Evolutionary conservation across 2,888 invertebrate species (phyloP).

Genomic region (Drosophila incognita): DNA sequence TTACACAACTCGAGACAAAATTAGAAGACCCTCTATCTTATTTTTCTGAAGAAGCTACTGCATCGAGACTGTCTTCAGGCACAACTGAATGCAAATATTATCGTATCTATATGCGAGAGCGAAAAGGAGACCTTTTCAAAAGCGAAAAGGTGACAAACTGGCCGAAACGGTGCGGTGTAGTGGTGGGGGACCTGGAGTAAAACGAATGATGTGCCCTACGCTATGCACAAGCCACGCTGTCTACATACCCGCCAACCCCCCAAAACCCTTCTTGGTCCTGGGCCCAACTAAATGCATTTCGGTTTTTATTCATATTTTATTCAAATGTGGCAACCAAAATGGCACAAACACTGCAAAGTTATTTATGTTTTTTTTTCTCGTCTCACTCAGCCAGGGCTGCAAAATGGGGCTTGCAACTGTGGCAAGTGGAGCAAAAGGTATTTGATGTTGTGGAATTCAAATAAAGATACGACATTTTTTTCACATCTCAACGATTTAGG

Average conservation of each 20-base stretch:
- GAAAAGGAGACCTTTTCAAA: slow-evolving; percentile 50
- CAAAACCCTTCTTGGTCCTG: slow-evolving; percentile 17
- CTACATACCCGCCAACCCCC: slow-evolving; percentile 11
- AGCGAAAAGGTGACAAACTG: slow-evolving; percentile 77
- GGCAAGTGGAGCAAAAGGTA: slow-evolving; percentile 13
- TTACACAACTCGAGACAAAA: background rate
- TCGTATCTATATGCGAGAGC: slow-evolving; percentile 67
- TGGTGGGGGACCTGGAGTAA: background rate
- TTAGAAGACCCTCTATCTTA: background rate
- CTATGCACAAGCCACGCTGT: background rate
- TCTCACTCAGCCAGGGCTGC: slow-evolving; percentile 47
- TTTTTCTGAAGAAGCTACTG: slow-evolving; percentile 46
- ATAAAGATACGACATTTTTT: slow-evolving; percentile 29
- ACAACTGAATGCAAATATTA: slow-evolving; percentile 78
- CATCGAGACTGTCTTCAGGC: slow-evolving; percentile 51
- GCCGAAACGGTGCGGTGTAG: slow-evolving; percentile 26
- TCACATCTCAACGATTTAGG: background rate
- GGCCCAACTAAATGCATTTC: slow-evolving; percentile 76
- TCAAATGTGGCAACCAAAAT: slow-evolving; percentile 79
- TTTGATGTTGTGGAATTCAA: slow-evolving; percentile 23
- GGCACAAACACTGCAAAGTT: slow-evolving; percentile 78
- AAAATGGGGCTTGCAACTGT: slow-evolving; percentile 16
- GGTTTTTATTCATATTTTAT: slow-evolving; percentile 80
- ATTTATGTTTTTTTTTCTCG: slow-evolving; percentile 61
- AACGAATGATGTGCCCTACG: slow-evolving; percentile 18